Base-by-base conservation (phyloP, 2,888 invertebrate species). In the Crepidodera aurea region DNA sequence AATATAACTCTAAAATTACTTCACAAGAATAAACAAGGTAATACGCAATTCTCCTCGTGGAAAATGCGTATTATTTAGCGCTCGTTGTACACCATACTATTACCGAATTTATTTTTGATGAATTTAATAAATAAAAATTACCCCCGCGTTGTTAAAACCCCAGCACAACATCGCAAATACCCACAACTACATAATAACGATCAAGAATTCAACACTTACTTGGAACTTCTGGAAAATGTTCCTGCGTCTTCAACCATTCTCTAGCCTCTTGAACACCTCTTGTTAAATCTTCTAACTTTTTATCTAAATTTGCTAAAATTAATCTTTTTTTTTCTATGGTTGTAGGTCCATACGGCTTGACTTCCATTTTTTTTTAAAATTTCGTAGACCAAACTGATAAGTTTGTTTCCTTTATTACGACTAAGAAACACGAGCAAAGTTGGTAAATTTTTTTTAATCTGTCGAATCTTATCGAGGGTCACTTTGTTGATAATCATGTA, bases 191-290 rank as follows among this genome's bases (percentile, higher is more conserved):
- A n/a, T n/a, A n/a, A n/a, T n/a, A n/a, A n/a, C n/a, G n/a, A n/a
- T n/a, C n/a, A n/a, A n/a, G n/a, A n/a, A n/a, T n/a, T n/a, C n/a
- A n/a, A 29, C 13, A 65, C 68, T 66, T 57, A 62, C 68, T 55
- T 57, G 65, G 62, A 8, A 56, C 22, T 54, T 68, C 68, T 4
- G 66, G 68, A 12, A 68, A 57, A 50, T 68, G 66, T 7, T 32
- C 48, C 13, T 68, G 68, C 1, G 54, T 60, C 22, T 51, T 46
- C 18, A 65, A 16, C 69, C 69, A 69, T 1, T 15, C 29, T 40
- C 37, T 65, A 16, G 67, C 7, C 12, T 12, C 48, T 7, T 39
- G 40, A 1, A 64, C 34, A 22, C 54, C 55, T 46, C 64, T 60
- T 3, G 34, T n/a, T 19, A 67, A 18, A 22, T 56, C 18, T 8